Conservation (phyloP, 2,888 invertebrate genomes). For the Cheilosia vulpina region DNA sequence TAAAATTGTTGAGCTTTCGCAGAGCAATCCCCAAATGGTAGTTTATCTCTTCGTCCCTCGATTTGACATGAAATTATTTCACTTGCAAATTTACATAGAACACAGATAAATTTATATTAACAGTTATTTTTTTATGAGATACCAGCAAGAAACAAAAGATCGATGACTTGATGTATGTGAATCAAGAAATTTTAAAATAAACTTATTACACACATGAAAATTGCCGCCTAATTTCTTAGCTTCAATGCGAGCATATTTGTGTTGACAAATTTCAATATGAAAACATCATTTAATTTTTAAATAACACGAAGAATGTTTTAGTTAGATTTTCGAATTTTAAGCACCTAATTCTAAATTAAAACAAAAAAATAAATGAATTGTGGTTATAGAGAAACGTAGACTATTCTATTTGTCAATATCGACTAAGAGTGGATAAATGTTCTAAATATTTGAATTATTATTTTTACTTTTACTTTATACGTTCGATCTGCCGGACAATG, state of each 20-base stretch:
- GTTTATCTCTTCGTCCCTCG: slow-evolving; percentile 25
- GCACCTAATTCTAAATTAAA: slow-evolving; percentile 30
- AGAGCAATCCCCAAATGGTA: slow-evolving; percentile 24
- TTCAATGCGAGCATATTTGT: slow-evolving; percentile 14
- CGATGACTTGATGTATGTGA: slow-evolving; percentile 40
- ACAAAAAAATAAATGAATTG: slow-evolving; percentile 11
- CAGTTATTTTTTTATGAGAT: slow-evolving; percentile 63
- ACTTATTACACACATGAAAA: slow-evolving; percentile 46
- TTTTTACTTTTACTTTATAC: no score
- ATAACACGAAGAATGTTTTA: slow-evolving; percentile 15
- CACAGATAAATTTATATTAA: slow-evolving; percentile 42
- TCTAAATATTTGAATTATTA: no score
- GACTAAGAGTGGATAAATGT: no score
- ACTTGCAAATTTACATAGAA: slow-evolving; percentile 38
- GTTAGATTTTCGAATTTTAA: slow-evolving; percentile 61
- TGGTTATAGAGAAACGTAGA: neutral
- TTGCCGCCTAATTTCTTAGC: slow-evolving; percentile 21
- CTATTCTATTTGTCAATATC: no score
- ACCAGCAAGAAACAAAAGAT: slow-evolving; percentile 23
- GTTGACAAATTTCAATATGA: slow-evolving; percentile 28
- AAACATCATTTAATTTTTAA: slow-evolving; percentile 8
- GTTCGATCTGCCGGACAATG: no score
- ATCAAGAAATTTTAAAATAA: slow-evolving; percentile 40
- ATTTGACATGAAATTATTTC: slow-evolving; percentile 15
- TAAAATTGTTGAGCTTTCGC: slow-evolving; percentile 59